Conservation (phyloP, 23 tunicate genomes). For the Diplosoma virens region DNA sequence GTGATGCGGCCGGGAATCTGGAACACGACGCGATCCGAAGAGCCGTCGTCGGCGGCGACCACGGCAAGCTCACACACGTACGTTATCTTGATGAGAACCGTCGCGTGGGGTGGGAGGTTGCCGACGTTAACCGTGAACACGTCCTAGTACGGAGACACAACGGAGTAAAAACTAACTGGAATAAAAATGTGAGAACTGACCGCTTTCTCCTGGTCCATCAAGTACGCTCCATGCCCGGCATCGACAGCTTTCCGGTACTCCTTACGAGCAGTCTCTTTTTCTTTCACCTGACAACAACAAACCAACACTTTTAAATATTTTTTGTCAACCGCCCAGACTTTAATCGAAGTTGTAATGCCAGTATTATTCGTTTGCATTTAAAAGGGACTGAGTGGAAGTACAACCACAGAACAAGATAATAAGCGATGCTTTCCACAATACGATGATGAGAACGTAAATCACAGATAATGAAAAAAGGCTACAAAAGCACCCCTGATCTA, state of each 20-base stretch:
- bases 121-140: conserved; percentile 83
- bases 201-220: conserved; percentile 87
- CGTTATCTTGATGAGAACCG: conserved; percentile 71
- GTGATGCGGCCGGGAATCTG: conserved; percentile 37
- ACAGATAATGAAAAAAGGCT: no score
- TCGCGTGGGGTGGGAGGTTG: conserved; percentile 63
- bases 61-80: conserved; percentile 62
- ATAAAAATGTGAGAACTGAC: conserved; percentile 8
- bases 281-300: conserved; percentile 42
- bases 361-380: no score
- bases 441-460: no score
- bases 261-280: conserved; percentile 69
- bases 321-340: no score
- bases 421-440: no score
- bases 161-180: not conserved
- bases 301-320: not conserved
- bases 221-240: conserved; percentile 90
- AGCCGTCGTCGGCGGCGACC: conserved; percentile 9
- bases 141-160: conserved; percentile 35
- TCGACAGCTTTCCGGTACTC: conserved; percentile 67
- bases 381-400: no score
- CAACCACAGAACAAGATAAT: no score
- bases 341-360: no score
- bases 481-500: no score
- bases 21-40: conserved; percentile 35